These are phyloP conservation scores for Lumbricus terrestris DNA, from an alignment of 2,888 invertebrate species.

Conservation along the genomic window DNA sequence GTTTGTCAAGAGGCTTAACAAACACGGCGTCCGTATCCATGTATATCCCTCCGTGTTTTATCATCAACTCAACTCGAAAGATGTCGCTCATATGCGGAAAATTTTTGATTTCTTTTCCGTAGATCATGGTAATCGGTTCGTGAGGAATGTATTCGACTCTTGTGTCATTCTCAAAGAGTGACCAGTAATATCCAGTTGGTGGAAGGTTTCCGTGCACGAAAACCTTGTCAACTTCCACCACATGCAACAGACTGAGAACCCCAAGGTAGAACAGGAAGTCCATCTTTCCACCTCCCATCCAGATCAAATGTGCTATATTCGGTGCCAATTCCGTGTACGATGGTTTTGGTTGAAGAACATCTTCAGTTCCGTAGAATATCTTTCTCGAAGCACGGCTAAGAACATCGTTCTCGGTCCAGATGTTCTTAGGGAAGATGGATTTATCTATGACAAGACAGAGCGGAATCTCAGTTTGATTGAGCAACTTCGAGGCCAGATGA, in stretches of 20 bases:
- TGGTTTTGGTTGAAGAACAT: constrained; percentile 22
- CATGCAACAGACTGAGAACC: constrained; percentile 46
- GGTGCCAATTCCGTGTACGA: constrained; percentile 41
- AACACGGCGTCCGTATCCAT: constrained; percentile 53
- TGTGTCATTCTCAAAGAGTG: not conserved
- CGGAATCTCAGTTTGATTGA: not conserved
- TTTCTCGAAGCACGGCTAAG: constrained; percentile 39
- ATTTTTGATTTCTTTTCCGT: constrained; percentile 37
- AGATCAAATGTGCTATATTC: constrained; percentile 51
- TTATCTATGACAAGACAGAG: constrained; percentile 14
- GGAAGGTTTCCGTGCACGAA: constrained; percentile 47
- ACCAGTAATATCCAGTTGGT: constrained; percentile 35
- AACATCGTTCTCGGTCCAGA: constrained; percentile 39
- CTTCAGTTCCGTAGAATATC: constrained; percentile 43
- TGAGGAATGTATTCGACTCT: not conserved
- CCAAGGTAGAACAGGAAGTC: constrained; percentile 51
- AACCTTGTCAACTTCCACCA: constrained; percentile 46
- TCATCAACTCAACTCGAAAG: constrained; percentile 48
- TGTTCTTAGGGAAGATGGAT: constrained; percentile 41
- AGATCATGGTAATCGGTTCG: not conserved
- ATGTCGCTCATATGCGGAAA: constrained; percentile 49
- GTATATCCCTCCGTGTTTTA: constrained; percentile 54
- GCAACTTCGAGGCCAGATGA: not conserved
- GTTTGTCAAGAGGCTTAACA: constrained; percentile 43
- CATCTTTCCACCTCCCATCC: constrained; percentile 46